phyloP scores from a whole-genome alignment of 2,888 invertebrate species.

The Pristionchus entomophagus region DNA sequence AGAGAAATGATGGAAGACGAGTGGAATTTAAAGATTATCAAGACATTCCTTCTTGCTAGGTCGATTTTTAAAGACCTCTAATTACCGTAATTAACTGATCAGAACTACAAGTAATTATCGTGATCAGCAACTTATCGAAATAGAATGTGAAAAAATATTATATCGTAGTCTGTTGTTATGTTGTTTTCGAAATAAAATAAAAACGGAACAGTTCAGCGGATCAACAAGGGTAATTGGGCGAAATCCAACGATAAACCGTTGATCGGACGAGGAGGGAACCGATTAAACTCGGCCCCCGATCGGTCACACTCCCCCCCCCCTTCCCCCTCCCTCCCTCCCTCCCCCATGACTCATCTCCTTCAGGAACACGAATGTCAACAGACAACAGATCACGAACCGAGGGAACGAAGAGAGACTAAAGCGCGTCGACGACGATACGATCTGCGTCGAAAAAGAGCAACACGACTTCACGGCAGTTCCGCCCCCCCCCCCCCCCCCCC shows the following conservation, averaged over 20 bases:
- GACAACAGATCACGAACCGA: constrained; percentile 29
- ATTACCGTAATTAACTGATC: no score
- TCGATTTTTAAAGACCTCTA: no score
- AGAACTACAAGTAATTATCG: no score
- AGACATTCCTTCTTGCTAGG: no score
- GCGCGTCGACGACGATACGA: not conserved
- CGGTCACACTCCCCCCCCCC: not conserved
- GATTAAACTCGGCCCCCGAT: constrained; percentile 32
- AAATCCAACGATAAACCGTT: constrained; percentile 25
- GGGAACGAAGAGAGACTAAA: not conserved
- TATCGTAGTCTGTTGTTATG: no score
- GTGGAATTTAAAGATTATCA: not conserved
- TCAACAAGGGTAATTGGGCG: not conserved
- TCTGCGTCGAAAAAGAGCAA: not conserved
- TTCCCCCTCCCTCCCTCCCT: not conserved
- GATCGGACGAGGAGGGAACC: not conserved
- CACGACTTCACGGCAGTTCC: no score
- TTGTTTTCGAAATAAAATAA: not conserved
- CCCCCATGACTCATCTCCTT: constrained; percentile 7
- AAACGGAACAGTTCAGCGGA: not conserved
- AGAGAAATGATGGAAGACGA: not conserved
- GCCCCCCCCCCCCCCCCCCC: not conserved
- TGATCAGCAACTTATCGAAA: no score
- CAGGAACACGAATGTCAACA: constrained; percentile 33
- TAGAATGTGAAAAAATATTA: no score